Evolutionary conservation across 2,888 invertebrate genomes (phyloP).

Genomic region (Tolmerus cingulatus): DNA sequence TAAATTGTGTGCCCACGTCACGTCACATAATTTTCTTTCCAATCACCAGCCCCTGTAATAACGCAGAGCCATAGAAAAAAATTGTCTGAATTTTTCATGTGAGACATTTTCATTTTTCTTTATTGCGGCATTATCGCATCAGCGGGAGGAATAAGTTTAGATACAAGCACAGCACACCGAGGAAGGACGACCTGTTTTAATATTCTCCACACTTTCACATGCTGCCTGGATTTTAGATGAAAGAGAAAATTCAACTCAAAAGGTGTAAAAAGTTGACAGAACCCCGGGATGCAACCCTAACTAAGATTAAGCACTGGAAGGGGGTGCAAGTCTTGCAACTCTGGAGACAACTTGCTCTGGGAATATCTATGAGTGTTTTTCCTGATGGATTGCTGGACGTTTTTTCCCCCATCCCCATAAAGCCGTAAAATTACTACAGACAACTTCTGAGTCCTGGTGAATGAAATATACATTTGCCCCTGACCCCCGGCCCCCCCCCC

Average conservation of each 20-base stretch:
- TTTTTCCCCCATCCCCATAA: constrained; percentile 21
- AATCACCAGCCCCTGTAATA: constrained; percentile 34
- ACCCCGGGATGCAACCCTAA: constrained; percentile 27
- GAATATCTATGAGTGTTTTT: constrained; percentile 41
- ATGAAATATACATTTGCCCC: constrained; percentile 19
- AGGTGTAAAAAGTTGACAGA: constrained; percentile 33
- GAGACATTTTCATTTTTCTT: constrained; percentile 41
- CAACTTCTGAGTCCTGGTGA: not conserved
- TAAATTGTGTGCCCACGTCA: constrained; percentile 40
- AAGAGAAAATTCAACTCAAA: constrained; percentile 1
- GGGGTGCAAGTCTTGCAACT: constrained; percentile 22
- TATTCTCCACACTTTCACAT: constrained; percentile 4
- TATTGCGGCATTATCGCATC: constrained; percentile 30
- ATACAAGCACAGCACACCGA: constrained; percentile 9
- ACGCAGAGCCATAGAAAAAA: constrained; percentile 33
- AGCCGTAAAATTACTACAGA: constrained; percentile 35
- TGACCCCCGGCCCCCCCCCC: not conserved
- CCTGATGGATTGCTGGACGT: constrained; percentile 32
- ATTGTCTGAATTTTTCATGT: constrained; percentile 41
- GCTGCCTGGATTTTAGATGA: not conserved
- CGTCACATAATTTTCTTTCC: constrained; percentile 40
- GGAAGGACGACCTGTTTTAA: not conserved
- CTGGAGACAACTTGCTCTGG: constrained; percentile 24
- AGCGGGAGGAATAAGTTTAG: constrained; percentile 25
- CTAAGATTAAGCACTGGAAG: constrained; percentile 33